These are phyloP conservation scores for Dolichopus griseipennis DNA, from an alignment of 2,888 invertebrate genomes.

Conservation along the genomic window DNA sequence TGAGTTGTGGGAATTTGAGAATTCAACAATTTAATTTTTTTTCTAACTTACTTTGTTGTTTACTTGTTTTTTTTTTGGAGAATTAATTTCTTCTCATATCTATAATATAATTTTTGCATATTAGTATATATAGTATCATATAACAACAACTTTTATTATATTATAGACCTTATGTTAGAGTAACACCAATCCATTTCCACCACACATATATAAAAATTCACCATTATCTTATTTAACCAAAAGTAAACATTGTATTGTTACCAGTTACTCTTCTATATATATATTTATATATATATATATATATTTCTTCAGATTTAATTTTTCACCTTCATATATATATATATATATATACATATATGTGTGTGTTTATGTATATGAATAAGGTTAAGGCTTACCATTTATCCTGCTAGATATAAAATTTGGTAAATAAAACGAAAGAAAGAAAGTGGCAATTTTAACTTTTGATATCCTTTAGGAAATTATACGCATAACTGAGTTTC, in stretches of 20 bases:
- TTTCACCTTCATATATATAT: no score
- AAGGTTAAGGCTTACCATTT: no score
- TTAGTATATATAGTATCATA: not conserved
- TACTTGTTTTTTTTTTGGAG: not conserved
- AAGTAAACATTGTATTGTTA: not conserved
- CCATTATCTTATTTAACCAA: not conserved
- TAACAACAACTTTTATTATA: not conserved
- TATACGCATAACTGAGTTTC: constrained; percentile 10
- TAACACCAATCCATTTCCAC: not conserved
- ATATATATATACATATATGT: no score
- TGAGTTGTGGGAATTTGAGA: constrained; percentile 6
- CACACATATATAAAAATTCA: not conserved
- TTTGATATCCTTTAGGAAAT: constrained; percentile 1
- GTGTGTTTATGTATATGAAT: no score
- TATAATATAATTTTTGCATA: not conserved
- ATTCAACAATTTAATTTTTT: constrained; percentile 2
- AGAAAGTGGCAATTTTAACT: not conserved
- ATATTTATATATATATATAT: no score
- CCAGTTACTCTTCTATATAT: not conserved
- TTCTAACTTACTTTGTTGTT: no score
- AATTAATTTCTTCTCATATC: not conserved
- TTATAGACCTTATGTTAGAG: not conserved
- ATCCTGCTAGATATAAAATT: not conserved
- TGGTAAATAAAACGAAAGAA: not conserved
- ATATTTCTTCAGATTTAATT: no score